Conservation (phyloP, 2,113 vertebrate genomes). For the Syngnathus scovelli region DNA sequence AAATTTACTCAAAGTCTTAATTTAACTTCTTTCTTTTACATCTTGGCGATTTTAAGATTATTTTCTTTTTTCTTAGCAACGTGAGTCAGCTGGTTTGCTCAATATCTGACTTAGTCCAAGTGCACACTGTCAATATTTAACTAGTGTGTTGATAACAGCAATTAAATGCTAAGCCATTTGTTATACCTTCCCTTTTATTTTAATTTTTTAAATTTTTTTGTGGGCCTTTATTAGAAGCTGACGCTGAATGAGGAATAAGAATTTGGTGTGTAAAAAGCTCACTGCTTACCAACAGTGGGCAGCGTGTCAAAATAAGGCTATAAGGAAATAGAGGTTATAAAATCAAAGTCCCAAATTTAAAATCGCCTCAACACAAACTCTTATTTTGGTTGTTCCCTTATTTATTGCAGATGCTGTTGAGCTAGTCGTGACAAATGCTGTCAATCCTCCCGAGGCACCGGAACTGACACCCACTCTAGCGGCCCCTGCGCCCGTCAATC, state of each 20-base stretch:
- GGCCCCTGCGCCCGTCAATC: not conserved
- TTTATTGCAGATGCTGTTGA: not conserved
- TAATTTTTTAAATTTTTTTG: not conserved
- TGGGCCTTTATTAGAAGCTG: not conserved
- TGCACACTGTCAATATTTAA: slow-evolving; percentile 23
- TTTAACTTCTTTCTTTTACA: not conserved
- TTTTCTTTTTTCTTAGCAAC: too few relatives aligned
- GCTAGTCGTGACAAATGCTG: not conserved
- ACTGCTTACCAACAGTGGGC: not conserved
- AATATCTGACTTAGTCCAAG: not conserved
- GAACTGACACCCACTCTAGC: too few relatives aligned
- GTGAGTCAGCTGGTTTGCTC: not conserved
- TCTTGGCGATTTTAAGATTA: not conserved
- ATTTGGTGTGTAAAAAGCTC: too few relatives aligned
- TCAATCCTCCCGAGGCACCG: not conserved
- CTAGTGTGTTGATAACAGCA: not conserved
- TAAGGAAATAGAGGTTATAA: too few relatives aligned
- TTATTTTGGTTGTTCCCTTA: not conserved
- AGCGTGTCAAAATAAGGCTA: not conserved
- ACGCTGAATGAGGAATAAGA: too few relatives aligned
- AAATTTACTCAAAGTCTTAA: too few relatives aligned
- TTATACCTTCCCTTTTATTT: slow-evolving; percentile 4
- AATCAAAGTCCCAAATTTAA: too few relatives aligned
- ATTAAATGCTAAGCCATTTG: slow-evolving; percentile 12
- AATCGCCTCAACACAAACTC: too few relatives aligned